These are phyloP conservation scores for Melanostoma mellinum DNA, from an alignment of 2,888 invertebrate genomes.

Conservation along the genomic window DNA sequence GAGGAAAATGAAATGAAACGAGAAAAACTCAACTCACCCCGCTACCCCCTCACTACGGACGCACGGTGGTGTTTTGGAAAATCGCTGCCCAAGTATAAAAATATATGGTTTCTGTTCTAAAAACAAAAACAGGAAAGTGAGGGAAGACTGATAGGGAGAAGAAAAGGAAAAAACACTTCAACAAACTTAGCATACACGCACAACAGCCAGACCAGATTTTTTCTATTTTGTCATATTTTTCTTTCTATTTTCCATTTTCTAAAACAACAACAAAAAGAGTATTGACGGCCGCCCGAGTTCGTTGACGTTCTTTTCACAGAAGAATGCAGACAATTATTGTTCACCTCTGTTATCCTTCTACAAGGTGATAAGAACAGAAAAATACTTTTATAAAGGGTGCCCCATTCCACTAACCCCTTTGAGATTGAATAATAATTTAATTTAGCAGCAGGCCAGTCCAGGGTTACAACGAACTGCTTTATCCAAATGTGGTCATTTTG, in stretches of 20 bases:
- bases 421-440: constrained; percentile 31
- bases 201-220: constrained; percentile 14
- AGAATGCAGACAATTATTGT: constrained; percentile 28
- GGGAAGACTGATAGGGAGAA: background rate
- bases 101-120: constrained; percentile 27
- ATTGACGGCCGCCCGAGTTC: constrained; percentile 67
- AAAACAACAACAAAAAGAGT: constrained; percentile 55
- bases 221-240: background rate
- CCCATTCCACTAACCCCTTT: constrained; percentile 29
- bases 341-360: constrained; percentile 3
- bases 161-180: constrained; percentile 18
- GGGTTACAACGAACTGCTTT: too few species aligned
- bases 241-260: background rate
- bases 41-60: background rate
- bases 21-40: constrained; percentile 11
- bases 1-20: background rate
- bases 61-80: constrained; percentile 26
- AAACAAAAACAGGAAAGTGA: background rate
- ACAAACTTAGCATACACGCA: constrained; percentile 35
- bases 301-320: constrained; percentile 51
- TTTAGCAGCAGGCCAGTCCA: constrained; percentile 4
- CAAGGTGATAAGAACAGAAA: background rate
- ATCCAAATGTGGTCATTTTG: too few species aligned
- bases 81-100: constrained; percentile 34
- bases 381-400: background rate